Evolutionary conservation across 1,140 invertebrate species (phyloP).

Genomic region (Mamestra configurata): DNA sequence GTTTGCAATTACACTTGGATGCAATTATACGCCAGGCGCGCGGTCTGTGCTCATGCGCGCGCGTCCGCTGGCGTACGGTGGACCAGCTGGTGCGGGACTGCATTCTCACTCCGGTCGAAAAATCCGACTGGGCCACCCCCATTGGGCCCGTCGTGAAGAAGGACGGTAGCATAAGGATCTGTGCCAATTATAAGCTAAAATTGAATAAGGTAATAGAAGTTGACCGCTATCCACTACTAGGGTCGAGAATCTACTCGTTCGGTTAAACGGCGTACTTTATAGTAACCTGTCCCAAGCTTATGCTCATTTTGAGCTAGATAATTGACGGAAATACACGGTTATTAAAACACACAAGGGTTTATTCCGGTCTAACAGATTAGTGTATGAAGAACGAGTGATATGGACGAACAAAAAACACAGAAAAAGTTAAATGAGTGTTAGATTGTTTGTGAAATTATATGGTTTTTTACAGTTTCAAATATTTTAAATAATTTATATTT

Average conservation of each 20-base stretch:
- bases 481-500: too few relatives aligned
- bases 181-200: constrained; percentile 62
- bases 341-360: constrained; percentile 40
- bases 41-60: background rate
- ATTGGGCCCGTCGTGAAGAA: constrained; percentile 66
- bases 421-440: too few relatives aligned
- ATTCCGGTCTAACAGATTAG: constrained; percentile 62
- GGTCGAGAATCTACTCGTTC: background rate
- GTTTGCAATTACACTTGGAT: too few relatives aligned
- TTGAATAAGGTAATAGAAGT: constrained; percentile 60
- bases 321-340: background rate
- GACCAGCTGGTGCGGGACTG: constrained; percentile 57
- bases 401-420: too few relatives aligned
- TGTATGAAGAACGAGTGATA: constrained; percentile 2
- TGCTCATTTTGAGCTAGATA: constrained; percentile 64
- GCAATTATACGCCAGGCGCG: background rate
- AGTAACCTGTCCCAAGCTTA: constrained; percentile 59
- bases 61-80: constrained; percentile 54
- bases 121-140: constrained; percentile 60
- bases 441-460: too few relatives aligned
- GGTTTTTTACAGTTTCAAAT: too few relatives aligned
- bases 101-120: constrained; percentile 53
- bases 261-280: background rate
- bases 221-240: constrained; percentile 72
- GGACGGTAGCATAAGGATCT: constrained; percentile 61